These are phyloP conservation scores for Cisticola juncidis DNA, from an alignment of 2,113 vertebrate genomes.

Conservation along the genomic window DNA sequence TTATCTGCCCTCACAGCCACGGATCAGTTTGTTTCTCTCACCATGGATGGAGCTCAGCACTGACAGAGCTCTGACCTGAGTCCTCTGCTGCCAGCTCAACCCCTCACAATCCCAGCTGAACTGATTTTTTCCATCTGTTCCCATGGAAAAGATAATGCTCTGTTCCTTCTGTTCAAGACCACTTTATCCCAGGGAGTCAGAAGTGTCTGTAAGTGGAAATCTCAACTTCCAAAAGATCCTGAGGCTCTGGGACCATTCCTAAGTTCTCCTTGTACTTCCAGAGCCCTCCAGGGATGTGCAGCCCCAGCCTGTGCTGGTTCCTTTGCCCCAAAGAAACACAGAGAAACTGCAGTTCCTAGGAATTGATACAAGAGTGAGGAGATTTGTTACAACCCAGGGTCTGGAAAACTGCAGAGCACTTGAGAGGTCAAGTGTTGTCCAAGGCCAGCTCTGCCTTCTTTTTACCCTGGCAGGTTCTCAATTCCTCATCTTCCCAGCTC, in stretches of 20 bases:
- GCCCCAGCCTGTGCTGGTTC: background rate
- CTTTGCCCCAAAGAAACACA: background rate
- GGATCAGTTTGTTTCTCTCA: background rate
- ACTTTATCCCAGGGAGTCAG: background rate
- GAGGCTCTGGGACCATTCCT: background rate
- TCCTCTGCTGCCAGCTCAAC: background rate
- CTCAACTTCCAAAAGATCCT: background rate
- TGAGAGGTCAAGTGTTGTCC: background rate
- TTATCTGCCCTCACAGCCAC: background rate
- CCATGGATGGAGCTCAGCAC: background rate
- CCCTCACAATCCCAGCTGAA: background rate
- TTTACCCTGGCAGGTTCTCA: background rate
- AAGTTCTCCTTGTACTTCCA: background rate
- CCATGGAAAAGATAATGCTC: background rate
- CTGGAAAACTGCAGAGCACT: background rate
- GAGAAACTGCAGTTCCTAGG: background rate
- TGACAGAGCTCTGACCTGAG: background rate
- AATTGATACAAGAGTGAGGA: background rate
- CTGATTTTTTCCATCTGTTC: background rate
- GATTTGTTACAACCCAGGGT: no score
- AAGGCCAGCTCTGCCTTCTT: background rate
- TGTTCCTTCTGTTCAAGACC: background rate
- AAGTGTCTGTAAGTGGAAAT: background rate
- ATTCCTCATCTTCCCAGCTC: background rate
- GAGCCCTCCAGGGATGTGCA: background rate